Base-by-base conservation (phyloP, 2,797 vertebrate species). In the Spea hammondii region DNA sequence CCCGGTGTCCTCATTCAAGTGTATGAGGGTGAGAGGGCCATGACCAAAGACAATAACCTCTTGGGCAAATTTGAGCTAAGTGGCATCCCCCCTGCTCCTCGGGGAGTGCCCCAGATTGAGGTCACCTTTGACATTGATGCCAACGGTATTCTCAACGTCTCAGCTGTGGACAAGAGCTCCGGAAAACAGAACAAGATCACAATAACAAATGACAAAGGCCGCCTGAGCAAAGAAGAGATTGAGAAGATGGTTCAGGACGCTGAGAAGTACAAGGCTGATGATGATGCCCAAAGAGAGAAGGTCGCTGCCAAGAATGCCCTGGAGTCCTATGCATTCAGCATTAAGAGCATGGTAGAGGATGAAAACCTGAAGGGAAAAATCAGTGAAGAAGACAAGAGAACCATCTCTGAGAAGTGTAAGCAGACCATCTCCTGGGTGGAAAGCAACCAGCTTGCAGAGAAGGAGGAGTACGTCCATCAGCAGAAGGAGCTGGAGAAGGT, bases 391-490 rank as follows among this genome's bases (percentile, higher is more conserved):
- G 85, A 72, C 45, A 86, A 87, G 74, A 84, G 83, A 82, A 86
- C 85, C 66, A 87, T 89, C 14, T 53, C 89, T 48, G 84, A 83
- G 49, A 88, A 89, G 65, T 89, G 89, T 68, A 85, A 48, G 0
- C 85, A 90, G 59, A 79, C 83, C 49, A 85, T 90, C 67, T 79
- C 80, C 0, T 90, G 89, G 89, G 82, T 90, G 74, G 89, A 90
- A 65, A 80, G 77, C 69, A 90, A 89, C 83, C 88, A 89, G n/a
- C 62, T 17, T 5, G 76, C 67, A 5, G 67, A 70, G 57, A 77
- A 77, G 65, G 57, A 77, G 0, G 76, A 70, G 14, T 70, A 70
- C 64, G 32, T 32, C 76, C 49, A 70, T 54, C 57, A 65, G 32
- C 67, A 77, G 59, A 78, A 86, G 76, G 88, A 89, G 14, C 59